These are phyloP conservation scores for Leptinotarsa haldemani DNA, from an alignment of 2,888 invertebrate species.

Conservation along the genomic window DNA sequence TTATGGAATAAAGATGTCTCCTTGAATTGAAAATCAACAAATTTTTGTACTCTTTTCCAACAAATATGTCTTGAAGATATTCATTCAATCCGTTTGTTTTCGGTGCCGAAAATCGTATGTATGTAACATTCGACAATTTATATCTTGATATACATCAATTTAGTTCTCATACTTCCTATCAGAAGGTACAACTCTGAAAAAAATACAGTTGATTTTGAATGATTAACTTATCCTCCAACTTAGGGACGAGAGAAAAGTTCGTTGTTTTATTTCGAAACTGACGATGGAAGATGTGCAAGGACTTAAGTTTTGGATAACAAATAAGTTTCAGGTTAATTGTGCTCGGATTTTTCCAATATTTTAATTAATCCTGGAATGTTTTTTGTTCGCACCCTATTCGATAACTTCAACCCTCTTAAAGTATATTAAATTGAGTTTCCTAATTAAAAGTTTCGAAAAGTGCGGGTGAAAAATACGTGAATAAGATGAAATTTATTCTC, in stretches of 20 bases:
- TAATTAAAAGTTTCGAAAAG: conserved; percentile 62
- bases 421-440: conserved; percentile 60
- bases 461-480: conserved; percentile 51
- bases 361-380: conserved; percentile 53
- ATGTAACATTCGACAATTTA: too few species aligned
- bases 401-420: conserved; percentile 54
- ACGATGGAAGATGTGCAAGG: conserved; percentile 7
- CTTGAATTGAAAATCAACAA: too few species aligned
- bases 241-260: neutral
- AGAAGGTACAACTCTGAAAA: too few species aligned
- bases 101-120: too few species aligned
- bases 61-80: too few species aligned
- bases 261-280: neutral
- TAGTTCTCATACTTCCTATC: too few species aligned
- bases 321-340: conserved; percentile 43
- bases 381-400: conserved; percentile 49
- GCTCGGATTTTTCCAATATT: conserved; percentile 52
- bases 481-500: conserved; percentile 43
- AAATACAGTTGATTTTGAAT: too few species aligned
- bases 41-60: too few species aligned
- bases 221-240: too few species aligned
- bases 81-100: too few species aligned
- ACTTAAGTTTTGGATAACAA: conserved; percentile 12
- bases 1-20: too few species aligned
- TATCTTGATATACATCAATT: too few species aligned